Conservation (phyloP, 2,888 invertebrate genomes). For the Plemyria rubiginata region DNA sequence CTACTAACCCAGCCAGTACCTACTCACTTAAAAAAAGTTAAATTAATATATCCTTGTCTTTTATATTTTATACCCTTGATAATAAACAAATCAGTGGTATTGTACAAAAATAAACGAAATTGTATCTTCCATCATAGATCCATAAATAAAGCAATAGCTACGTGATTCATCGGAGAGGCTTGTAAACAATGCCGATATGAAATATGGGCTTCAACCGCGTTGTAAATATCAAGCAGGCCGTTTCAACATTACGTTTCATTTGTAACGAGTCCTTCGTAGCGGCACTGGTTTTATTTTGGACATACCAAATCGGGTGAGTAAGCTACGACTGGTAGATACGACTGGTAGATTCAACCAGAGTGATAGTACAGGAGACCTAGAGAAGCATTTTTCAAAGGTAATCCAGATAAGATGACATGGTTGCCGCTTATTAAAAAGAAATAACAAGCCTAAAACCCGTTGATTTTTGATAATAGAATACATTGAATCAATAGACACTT, state of each 20-base stretch:
- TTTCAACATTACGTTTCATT: conserved; percentile 52
- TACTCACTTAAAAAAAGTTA: no score
- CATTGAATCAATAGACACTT: background rate
- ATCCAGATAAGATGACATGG: no score
- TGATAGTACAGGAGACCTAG: no score
- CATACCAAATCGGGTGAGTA: background rate
- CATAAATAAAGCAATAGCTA: conserved; percentile 41
- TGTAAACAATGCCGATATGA: conserved; percentile 68
- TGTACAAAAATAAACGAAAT: conserved; percentile 26
- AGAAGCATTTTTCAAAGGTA: no score
- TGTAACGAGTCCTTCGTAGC: background rate
- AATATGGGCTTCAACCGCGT: conserved; percentile 61
- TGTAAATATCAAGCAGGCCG: conserved; percentile 55
- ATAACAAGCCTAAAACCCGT: no score
- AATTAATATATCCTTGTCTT: background rate
- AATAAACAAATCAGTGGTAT: conserved; percentile 1
- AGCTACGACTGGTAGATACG: background rate
- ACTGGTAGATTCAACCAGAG: no score
- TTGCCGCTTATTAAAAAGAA: no score
- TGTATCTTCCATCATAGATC: conserved; percentile 23
- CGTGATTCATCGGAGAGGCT: conserved; percentile 57
- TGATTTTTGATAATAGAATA: no score
- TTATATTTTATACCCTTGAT: background rate
- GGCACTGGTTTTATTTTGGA: background rate
- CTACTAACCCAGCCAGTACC: no score